Evolutionary conservation across 92 coral and sea anemone genomes (phyloP).

Genomic region (Porites divaricata): DNA sequence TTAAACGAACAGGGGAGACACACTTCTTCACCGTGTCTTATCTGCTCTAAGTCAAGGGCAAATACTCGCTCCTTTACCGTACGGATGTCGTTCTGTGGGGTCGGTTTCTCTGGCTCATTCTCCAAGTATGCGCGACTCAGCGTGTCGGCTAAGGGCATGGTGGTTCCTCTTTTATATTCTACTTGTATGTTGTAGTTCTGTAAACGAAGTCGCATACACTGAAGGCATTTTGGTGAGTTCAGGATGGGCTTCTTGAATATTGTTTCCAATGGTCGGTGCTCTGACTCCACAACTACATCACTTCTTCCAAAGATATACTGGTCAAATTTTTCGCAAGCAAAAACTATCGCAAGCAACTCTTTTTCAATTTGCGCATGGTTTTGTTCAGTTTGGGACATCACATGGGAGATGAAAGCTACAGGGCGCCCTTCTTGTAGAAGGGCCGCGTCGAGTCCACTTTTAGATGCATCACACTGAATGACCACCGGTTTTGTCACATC

Average conservation of each 20-base stretch:
- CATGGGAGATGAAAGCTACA: slow-evolving; percentile 47
- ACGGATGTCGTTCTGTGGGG: slow-evolving; percentile 11
- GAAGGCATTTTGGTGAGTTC: slow-evolving; percentile 52
- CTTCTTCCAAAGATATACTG: slow-evolving; percentile 48
- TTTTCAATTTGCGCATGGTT: slow-evolving; percentile 52
- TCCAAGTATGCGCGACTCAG: slow-evolving; percentile 26
- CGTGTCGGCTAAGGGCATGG: slow-evolving; percentile 33
- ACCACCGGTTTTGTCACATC: slow-evolving; percentile 51
- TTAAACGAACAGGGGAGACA: slow-evolving; percentile 19
- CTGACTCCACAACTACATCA: slow-evolving; percentile 44
- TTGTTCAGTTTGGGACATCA: slow-evolving; percentile 37
- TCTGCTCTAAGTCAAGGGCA: slow-evolving; percentile 36
- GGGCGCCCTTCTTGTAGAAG: slow-evolving; percentile 65
- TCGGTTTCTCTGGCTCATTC: background rate
- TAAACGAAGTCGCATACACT: slow-evolving; percentile 54
- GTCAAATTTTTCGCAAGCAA: slow-evolving; percentile 50
- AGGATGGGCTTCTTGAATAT: slow-evolving; percentile 57
- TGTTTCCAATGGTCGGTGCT: slow-evolving; percentile 64
- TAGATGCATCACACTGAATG: slow-evolving; percentile 71
- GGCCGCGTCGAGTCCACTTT: slow-evolving; percentile 58
- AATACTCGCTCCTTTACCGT: slow-evolving; percentile 16
- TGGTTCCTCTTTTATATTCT: slow-evolving; percentile 36
- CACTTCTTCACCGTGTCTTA: slow-evolving; percentile 24
- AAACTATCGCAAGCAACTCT: slow-evolving; percentile 47
- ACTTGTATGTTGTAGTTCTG: slow-evolving; percentile 54